Percentiles rank a stretch among this genome's conserved stretches.
phyloP scores from a whole-genome alignment of 2,113 vertebrate genomes.

The Spheniscus mendiculus region DNA sequence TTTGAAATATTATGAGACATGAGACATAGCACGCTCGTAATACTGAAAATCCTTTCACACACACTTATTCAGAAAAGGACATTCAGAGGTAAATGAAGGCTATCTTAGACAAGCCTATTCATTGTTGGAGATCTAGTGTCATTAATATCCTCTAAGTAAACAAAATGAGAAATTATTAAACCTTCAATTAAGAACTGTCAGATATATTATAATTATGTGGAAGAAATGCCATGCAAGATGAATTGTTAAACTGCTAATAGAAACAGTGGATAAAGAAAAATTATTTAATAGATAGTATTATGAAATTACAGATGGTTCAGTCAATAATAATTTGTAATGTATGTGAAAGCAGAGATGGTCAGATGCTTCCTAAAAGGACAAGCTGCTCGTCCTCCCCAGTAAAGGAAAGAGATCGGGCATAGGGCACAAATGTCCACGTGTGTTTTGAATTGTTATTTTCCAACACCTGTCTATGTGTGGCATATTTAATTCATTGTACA shows the following conservation, averaged over 20 bases:
- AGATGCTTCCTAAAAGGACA: neutral
- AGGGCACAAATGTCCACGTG: neutral
- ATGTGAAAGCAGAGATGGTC: neutral
- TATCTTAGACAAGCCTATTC: neutral
- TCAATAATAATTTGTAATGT: neutral
- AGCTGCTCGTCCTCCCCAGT: neutral
- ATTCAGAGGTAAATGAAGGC: neutral
- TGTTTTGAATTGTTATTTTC: neutral
- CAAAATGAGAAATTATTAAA: conserved; percentile 1
- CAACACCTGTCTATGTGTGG: neutral
- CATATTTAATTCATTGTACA: neutral
- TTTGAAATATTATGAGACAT: neutral
- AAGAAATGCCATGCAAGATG: neutral
- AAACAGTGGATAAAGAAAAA: conserved; percentile 6
- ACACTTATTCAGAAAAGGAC: neutral
- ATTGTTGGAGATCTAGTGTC: neutral
- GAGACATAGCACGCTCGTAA: neutral
- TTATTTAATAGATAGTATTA: neutral
- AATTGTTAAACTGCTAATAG: neutral
- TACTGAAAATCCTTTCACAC: neutral
- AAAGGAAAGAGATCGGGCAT: neutral
- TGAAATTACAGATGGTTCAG: neutral
- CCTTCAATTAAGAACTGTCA: neutral
- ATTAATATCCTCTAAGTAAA: neutral
- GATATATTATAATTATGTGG: neutral